Conservation (phyloP, 2,888 invertebrate genomes). For the Drosophila maculinotata region DNA sequence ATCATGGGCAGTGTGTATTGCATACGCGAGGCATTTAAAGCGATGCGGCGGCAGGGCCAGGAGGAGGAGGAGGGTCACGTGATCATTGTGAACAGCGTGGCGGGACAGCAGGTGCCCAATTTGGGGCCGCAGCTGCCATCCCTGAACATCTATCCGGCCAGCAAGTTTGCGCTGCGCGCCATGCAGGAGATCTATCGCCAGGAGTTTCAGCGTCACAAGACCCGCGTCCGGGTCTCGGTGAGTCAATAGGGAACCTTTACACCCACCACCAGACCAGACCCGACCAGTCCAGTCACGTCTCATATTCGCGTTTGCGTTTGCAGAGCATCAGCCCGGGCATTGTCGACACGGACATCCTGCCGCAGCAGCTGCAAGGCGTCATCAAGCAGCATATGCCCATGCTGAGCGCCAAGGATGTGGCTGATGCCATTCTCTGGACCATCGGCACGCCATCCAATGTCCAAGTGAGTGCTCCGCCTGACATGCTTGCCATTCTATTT, state of each 20-base stretch:
- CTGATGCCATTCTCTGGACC: constrained; percentile 82
- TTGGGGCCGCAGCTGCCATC: constrained; percentile 81
- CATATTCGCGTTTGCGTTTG: constrained; percentile 28
- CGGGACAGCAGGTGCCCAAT: constrained; percentile 83
- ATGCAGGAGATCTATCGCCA: constrained; percentile 85
- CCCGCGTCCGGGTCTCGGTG: constrained; percentile 83
- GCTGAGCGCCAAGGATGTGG: constrained; percentile 79
- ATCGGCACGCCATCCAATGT: constrained; percentile 82
- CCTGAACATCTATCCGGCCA: constrained; percentile 84
- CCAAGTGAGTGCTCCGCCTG: constrained; percentile 63
- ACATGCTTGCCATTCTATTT: neutral
- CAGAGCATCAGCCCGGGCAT: constrained; percentile 83
- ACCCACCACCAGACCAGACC: too few relatives aligned
- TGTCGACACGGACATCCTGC: constrained; percentile 83
- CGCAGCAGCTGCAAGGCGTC: constrained; percentile 71
- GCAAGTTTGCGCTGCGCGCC: constrained; percentile 84
- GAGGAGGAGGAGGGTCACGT: constrained; percentile 86
- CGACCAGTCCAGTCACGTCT: constrained; percentile 22
- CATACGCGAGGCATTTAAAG: constrained; percentile 85
- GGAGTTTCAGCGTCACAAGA: constrained; percentile 82
- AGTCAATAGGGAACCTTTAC: too few relatives aligned
- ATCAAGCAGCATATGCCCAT: constrained; percentile 80
- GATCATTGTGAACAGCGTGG: constrained; percentile 85
- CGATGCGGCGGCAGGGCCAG: constrained; percentile 85
- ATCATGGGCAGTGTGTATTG: constrained; percentile 85